Percentiles rank a stretch among this genome's conserved stretches.
phyloP scores from a whole-genome alignment of 2,113 vertebrate genomes.

The Saguinus midas region DNA sequence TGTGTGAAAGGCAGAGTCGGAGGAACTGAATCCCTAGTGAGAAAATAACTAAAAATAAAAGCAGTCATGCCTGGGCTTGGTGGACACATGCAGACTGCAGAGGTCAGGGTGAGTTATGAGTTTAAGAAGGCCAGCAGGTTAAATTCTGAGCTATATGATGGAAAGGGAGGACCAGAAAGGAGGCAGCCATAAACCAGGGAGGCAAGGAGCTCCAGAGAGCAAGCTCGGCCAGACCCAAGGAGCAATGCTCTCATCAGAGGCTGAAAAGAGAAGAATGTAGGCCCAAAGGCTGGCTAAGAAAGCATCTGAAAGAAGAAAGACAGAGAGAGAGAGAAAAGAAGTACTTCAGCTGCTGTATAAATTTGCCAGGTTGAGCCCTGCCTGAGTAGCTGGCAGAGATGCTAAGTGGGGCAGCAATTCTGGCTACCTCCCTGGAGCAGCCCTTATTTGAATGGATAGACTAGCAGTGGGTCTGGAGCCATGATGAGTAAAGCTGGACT shows the following conservation, averaged over 20 bases:
- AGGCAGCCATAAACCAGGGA: neutral
- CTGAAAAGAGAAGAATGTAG: neutral
- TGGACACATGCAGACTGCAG: rapidly evolving
- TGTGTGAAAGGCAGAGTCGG: neutral
- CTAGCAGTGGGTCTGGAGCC: rapidly evolving
- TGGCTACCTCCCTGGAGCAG: rapidly evolving
- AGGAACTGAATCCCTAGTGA: neutral
- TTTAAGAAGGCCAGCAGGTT: neutral
- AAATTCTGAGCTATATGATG: neutral
- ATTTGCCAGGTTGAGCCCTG: neutral
- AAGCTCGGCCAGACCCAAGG: neutral
- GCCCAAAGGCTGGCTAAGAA: neutral
- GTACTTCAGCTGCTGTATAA: neutral
- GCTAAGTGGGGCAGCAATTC: too few relatives aligned
- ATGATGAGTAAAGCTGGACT: neutral
- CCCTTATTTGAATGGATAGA: neutral
- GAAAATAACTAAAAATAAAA: neutral
- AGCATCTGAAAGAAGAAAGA: too few relatives aligned
- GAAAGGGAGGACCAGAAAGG: neutral
- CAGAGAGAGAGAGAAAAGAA: neutral
- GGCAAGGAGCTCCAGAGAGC: neutral
- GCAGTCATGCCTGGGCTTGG: neutral
- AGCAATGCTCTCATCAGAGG: neutral
- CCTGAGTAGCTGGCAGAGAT: rapidly evolving
- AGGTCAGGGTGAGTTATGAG: neutral